Conservation (phyloP, 2,888 invertebrate species). For the Oscheius myriophilus region DNA sequence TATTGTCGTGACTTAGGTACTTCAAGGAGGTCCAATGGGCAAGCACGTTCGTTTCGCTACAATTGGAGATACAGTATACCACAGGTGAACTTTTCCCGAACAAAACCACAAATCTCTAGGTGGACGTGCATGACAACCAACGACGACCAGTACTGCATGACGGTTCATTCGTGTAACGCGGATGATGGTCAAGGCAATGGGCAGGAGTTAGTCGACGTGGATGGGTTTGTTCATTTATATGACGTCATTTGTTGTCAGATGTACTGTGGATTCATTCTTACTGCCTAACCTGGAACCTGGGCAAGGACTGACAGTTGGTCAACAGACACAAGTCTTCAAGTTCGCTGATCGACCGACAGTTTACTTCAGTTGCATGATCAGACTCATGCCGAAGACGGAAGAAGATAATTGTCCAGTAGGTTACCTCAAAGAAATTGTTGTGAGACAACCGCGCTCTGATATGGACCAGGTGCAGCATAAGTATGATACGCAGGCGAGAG, state of each 20-base stretch:
- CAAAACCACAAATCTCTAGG: constrained; percentile 28
- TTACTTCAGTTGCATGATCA: constrained; percentile 66
- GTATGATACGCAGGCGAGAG: no score
- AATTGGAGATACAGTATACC: constrained; percentile 63
- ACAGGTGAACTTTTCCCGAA: constrained; percentile 46
- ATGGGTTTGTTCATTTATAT: constrained; percentile 44
- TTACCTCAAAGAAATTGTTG: no score
- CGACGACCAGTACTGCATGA: constrained; percentile 58
- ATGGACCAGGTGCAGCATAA: no score
- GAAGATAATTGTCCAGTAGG: constrained; percentile 40
- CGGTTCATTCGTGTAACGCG: constrained; percentile 65
- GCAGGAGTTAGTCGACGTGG: constrained; percentile 62
- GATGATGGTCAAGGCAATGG: constrained; percentile 66
- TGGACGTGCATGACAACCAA: constrained; percentile 50
- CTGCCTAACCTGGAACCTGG: constrained; percentile 55
- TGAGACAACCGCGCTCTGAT: no score
- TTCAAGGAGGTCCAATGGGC: constrained; percentile 50
- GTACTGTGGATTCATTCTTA: constrained; percentile 59
- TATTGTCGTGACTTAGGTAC: constrained; percentile 38
- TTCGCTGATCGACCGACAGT: constrained; percentile 67
- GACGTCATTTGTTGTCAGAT: constrained; percentile 36
- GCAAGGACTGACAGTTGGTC: constrained; percentile 52
- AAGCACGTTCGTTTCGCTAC: constrained; percentile 56
- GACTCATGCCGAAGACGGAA: constrained; percentile 48
- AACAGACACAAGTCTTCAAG: constrained; percentile 61